Evolutionary conservation across 1,140 invertebrate genomes (phyloP).

Genomic region (Nasonia vitripennis): DNA sequence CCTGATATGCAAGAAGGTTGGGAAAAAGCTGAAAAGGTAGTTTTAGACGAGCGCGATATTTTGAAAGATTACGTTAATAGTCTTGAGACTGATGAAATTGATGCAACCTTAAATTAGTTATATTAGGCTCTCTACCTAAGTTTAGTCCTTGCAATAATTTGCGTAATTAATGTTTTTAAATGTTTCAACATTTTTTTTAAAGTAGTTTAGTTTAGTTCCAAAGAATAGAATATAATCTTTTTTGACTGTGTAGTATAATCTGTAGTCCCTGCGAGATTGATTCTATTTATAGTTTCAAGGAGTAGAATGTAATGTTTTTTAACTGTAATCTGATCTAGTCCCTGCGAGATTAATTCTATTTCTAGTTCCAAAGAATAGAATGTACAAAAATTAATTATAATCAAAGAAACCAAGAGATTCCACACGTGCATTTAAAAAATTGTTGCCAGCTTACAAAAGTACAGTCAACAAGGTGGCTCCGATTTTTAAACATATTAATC

Average conservation of each 20-base stretch:
- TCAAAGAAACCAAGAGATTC: background rate
- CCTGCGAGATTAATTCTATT: background rate
- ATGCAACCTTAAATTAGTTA: background rate
- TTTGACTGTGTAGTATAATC: too few species aligned
- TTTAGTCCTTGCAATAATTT: background rate
- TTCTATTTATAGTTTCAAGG: background rate
- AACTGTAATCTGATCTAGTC: too few species aligned
- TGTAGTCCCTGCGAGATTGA: too few species aligned
- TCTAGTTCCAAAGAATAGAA: background rate
- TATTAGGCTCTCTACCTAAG: background rate
- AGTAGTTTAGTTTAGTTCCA: background rate
- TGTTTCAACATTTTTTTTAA: background rate
- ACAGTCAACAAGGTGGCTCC: too few species aligned
- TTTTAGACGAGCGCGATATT: conserved; percentile 52
- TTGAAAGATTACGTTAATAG: conserved; percentile 55
- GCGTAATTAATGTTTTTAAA: background rate
- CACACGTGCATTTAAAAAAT: background rate
- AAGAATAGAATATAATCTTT: background rate
- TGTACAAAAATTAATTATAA: background rate
- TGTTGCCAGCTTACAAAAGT: too few species aligned
- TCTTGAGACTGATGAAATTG: background rate
- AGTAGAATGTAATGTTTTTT: too few species aligned
- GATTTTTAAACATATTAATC: too few species aligned
- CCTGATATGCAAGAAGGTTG: conserved; percentile 57
- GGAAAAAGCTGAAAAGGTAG: conserved; percentile 17